Evolutionary conservation across 2,797 vertebrate genomes (phyloP).

Genomic region (Pipistrellus pipistrellus): DNA sequence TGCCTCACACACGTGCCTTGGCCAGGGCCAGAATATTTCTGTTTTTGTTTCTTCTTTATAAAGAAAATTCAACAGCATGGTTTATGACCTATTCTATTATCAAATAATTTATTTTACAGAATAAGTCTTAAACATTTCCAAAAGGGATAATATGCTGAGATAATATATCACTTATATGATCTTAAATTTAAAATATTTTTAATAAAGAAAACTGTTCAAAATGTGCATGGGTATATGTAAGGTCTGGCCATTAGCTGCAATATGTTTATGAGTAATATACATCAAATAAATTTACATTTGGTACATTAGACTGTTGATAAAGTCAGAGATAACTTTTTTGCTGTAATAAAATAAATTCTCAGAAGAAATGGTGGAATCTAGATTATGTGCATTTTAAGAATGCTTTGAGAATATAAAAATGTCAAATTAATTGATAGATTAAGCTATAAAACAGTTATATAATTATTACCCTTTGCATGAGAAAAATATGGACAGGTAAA

Average conservation of each 20-base stretch:
- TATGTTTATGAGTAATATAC: constrained; percentile 1
- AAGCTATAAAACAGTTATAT: neutral
- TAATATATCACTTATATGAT: constrained; percentile 44
- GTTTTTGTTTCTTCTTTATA: constrained; percentile 1
- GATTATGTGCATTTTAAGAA: neutral
- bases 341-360: constrained; percentile 8
- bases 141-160: neutral
- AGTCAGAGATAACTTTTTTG: neutral
- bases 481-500: neutral
- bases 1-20: neutral
- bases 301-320: neutral
- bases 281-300: constrained; percentile 54
- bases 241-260: neutral
- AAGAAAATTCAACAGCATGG: constrained; percentile 20
- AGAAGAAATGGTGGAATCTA: neutral
- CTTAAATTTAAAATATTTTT: constrained; percentile 57
- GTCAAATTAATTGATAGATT: constrained; percentile 6
- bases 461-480: neutral
- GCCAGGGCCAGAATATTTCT: neutral
- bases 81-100: neutral
- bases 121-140: constrained; percentile 13
- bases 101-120: constrained; percentile 61
- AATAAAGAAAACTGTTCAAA: constrained; percentile 51
- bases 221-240: neutral
- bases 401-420: constrained; percentile 10